A percentile compares a stretch with the other conserved stretches of the same genome.
These are phyloP conservation scores for Platichthys stellatus DNA, from an alignment of 2,113 vertebrate species.

Conservation along the genomic window DNA sequence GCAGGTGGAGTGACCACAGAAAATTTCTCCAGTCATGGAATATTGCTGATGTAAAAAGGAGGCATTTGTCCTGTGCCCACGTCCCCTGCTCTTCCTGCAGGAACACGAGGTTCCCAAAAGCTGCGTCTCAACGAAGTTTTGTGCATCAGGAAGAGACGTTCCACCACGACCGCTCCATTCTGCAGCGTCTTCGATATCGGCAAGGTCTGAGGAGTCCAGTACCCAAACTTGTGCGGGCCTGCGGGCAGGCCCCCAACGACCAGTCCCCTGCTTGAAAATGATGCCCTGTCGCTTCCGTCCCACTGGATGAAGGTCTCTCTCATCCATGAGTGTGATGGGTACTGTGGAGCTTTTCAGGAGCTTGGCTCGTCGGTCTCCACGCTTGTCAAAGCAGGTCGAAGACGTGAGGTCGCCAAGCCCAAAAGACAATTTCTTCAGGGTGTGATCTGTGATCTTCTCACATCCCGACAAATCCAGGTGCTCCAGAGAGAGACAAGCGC, in stretches of 20 bases:
- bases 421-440: constrained; percentile 89
- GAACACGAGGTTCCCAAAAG: constrained; percentile 76
- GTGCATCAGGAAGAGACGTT: constrained; percentile 31
- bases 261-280: constrained; percentile 75
- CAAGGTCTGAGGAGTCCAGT: constrained; percentile 87
- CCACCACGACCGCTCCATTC: constrained; percentile 88
- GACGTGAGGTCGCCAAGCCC: constrained; percentile 86
- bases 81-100: constrained; percentile 85
- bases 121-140: constrained; percentile 77
- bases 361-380: constrained; percentile 56
- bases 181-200: constrained; percentile 95
- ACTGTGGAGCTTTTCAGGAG: constrained; percentile 75
- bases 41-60: constrained; percentile 89
- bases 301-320: constrained; percentile 63
- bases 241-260: constrained; percentile 51
- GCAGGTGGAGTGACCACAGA: constrained; percentile 92
- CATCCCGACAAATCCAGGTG: constrained; percentile 97
- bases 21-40: constrained; percentile 82
- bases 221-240: constrained; percentile 84
- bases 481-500: constrained; percentile 86
- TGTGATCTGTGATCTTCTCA: constrained; percentile 92
- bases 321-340: constrained; percentile 71
- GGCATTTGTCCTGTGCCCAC: constrained; percentile 87
- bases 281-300: constrained; percentile 68
- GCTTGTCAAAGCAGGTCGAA: constrained; percentile 50